These are phyloP conservation scores for Aphodius granarius DNA, from an alignment of 2,888 invertebrate species.

Conservation along the genomic window DNA sequence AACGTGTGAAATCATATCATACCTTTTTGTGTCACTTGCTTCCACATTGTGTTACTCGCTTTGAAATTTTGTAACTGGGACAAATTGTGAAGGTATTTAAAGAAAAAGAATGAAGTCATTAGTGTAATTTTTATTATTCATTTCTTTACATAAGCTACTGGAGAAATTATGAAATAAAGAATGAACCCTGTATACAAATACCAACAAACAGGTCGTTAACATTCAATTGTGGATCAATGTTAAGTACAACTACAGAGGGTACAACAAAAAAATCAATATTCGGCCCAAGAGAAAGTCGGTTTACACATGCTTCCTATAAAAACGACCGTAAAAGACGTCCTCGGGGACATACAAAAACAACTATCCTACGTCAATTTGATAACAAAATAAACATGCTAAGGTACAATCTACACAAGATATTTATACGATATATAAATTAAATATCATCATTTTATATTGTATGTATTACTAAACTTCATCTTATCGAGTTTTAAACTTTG, in stretches of 20 bases:
- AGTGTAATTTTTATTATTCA: conserved; percentile 11
- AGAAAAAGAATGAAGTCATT: neutral
- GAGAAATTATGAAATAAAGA: conserved; percentile 5
- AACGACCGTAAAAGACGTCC: neutral
- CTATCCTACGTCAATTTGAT: neutral
- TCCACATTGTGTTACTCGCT: too few species aligned
- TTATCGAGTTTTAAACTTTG: neutral
- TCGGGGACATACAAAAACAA: neutral
- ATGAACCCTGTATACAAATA: conserved; percentile 5
- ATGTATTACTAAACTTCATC: neutral
- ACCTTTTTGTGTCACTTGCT: too few species aligned
- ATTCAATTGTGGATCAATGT: neutral
- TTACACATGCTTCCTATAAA: neutral
- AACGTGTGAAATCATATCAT: too few species aligned
- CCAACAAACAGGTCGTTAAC: neutral
- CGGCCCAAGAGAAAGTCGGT: neutral
- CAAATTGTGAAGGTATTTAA: too few species aligned
- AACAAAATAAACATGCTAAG: conserved; percentile 6
- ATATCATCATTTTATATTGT: conserved; percentile 8
- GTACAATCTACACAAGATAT: neutral
- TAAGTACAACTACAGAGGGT: neutral
- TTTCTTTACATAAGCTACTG: conserved; percentile 3
- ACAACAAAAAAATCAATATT: neutral
- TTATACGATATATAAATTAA: neutral
- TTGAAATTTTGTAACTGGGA: too few species aligned